Base-by-base conservation (phyloP, 2,888 invertebrate species). In the Tubiluchus corallicola region DNA sequence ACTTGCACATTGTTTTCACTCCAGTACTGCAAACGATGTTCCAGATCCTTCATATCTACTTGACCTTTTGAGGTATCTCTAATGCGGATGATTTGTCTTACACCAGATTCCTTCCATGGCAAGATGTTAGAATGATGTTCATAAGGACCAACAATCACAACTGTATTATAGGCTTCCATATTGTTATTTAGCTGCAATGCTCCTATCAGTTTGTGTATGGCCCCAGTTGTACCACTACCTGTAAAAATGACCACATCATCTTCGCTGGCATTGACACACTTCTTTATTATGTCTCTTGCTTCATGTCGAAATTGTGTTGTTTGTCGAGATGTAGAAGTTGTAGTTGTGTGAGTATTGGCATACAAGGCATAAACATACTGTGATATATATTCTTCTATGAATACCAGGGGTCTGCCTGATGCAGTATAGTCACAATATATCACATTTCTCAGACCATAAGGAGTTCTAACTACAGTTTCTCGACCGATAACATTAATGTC, bases 391-490 rank as follows among this genome's bases (percentile, higher is more conserved):
- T 84, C 82, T 61, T 87, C 87, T 51, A 87, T 73, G 68, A 83
- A 85, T 49, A 77, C 76, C 51, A 85, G 61, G 0, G 82, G 76
- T 53, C 82, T 72, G 13, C 85, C 85, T 1, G 82, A 82, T 2
- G 84, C 82, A 45, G 77, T 79, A 67, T 82, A 84, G 68, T 87
- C 85, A 64, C 83, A 81, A 62, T 83, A 85, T 9, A 82, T 75
- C 38, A 60, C 64, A 50, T 80, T 79, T 58, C 83, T 68, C 46
- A 79, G 70, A 49, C 83, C 83, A 59, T 76, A 84, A 9, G 84
- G 84, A 43, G 83, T 82, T 54, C 77, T 72, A 63, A 83, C 83
- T 18, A 77, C 76, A 55, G 77, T 77, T 53, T 77, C 77, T 61
- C 76, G 79, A 45, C 83, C 83, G 57, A 83, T 76, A 51, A 83